Evolutionary conservation across 2,797 vertebrate species (phyloP).

Genomic region (Enteromius paludinosus): DNA sequence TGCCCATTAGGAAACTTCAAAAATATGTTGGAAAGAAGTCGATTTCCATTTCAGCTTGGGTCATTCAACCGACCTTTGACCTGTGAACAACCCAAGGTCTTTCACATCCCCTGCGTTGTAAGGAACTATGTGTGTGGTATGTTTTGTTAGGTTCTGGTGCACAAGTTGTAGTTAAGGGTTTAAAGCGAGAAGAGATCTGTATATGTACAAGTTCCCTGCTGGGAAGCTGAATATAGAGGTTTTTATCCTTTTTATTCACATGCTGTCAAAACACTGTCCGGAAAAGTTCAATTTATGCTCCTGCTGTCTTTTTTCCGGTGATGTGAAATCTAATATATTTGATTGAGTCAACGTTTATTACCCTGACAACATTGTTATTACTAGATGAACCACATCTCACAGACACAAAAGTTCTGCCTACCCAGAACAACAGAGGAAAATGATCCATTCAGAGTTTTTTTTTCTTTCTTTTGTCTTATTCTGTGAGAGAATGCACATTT

Average conservation of each 20-base stretch:
- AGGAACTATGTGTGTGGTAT: slow-evolving; percentile 1
- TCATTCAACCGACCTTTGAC: slow-evolving; percentile 32
- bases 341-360: slow-evolving; percentile 51
- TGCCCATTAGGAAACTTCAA: background rate
- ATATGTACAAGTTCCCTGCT: slow-evolving; percentile 1
- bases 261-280: slow-evolving; percentile 29
- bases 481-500: slow-evolving; percentile 18
- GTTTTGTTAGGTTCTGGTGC: background rate
- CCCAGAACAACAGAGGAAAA: background rate
- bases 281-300: slow-evolving; percentile 17
- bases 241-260: slow-evolving; percentile 33
- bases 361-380: slow-evolving; percentile 55
- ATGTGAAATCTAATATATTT: slow-evolving; percentile 42
- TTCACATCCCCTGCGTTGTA: slow-evolving; percentile 6
- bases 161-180: background rate
- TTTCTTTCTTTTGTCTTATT: background rate
- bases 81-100: background rate
- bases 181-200: background rate
- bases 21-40: slow-evolving; percentile 25
- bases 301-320: slow-evolving; percentile 6
- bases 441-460: slow-evolving; percentile 9
- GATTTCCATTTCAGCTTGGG: background rate
- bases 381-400: slow-evolving; percentile 25
- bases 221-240: slow-evolving; percentile 25
- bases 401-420: slow-evolving; percentile 14